Conservation (phyloP, 2,797 vertebrate genomes). For the Cyclopterus lumpus region DNA sequence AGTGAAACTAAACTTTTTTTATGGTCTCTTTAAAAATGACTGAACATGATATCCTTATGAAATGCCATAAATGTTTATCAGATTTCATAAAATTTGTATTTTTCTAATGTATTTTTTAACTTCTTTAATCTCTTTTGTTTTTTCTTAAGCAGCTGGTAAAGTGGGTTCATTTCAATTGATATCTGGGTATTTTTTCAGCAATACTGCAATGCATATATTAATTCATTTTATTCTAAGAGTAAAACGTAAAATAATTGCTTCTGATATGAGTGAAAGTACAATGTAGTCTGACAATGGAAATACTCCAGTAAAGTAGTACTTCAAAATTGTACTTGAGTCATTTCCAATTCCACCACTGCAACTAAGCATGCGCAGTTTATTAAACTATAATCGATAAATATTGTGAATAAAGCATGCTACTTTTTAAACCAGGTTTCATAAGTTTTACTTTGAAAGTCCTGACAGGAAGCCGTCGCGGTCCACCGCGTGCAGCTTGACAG, state of each 20-base stretch:
- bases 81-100: background rate
- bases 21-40: background rate
- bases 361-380: background rate
- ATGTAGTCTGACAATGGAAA: background rate
- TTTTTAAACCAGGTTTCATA: background rate
- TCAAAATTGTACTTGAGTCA: background rate
- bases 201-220: background rate
- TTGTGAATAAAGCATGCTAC: background rate
- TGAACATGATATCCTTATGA: background rate
- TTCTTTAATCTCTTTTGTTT: background rate
- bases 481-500: background rate
- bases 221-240: background rate
- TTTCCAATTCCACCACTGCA: accelerated
- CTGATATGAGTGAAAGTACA: background rate
- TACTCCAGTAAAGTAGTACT: background rate
- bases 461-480: conserved; percentile 39
- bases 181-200: background rate
- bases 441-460: conserved; percentile 54
- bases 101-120: background rate
- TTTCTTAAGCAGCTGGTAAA: background rate
- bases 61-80: background rate
- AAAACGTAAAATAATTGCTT: background rate
- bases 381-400: background rate
- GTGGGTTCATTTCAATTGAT: background rate
- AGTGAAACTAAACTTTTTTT: background rate